Evolutionary conservation across 2,797 vertebrate species (phyloP).

Genomic region (Microctenopoma lineatum): DNA sequence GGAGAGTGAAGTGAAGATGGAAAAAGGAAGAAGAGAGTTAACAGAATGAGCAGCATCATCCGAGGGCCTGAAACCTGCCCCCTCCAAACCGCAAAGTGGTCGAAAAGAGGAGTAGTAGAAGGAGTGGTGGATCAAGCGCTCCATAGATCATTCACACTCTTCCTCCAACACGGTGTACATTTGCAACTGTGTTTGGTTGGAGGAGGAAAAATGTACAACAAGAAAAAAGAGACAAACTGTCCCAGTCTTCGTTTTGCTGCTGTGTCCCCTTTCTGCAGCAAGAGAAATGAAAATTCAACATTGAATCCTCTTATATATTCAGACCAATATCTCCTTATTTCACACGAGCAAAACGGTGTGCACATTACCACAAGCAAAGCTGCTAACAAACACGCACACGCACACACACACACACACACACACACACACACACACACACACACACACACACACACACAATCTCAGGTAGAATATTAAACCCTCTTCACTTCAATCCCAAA

Average conservation of each 20-base stretch:
- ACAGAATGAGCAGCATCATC: slow-evolving; percentile 55
- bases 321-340: slow-evolving; percentile 71
- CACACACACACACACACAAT: slow-evolving; percentile 26
- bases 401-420: slow-evolving; percentile 25
- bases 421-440: slow-evolving; percentile 15
- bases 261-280: slow-evolving; percentile 41
- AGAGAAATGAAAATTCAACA: slow-evolving; percentile 66
- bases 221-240: slow-evolving; percentile 52
- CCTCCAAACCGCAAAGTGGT: slow-evolving; percentile 31
- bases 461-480: slow-evolving; percentile 57
- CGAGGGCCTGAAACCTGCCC: slow-evolving; percentile 36
- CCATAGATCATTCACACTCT: slow-evolving; percentile 69
- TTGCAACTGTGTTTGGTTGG: slow-evolving; percentile 22
- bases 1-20: slow-evolving; percentile 45
- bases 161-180: slow-evolving; percentile 32
- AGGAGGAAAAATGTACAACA: slow-evolving; percentile 5
- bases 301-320: slow-evolving; percentile 67
- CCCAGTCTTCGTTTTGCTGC: slow-evolving; percentile 16
- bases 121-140: slow-evolving; percentile 52
- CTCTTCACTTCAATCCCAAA: slow-evolving; percentile 61
- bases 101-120: slow-evolving; percentile 42
- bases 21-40: slow-evolving; percentile 59
- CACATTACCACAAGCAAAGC: slow-evolving; percentile 48
- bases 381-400: slow-evolving; percentile 23
- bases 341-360: slow-evolving; percentile 49